Conservation (phyloP, 2,113 vertebrate genomes). For the Cyphomyrus discorhynchus region DNA sequence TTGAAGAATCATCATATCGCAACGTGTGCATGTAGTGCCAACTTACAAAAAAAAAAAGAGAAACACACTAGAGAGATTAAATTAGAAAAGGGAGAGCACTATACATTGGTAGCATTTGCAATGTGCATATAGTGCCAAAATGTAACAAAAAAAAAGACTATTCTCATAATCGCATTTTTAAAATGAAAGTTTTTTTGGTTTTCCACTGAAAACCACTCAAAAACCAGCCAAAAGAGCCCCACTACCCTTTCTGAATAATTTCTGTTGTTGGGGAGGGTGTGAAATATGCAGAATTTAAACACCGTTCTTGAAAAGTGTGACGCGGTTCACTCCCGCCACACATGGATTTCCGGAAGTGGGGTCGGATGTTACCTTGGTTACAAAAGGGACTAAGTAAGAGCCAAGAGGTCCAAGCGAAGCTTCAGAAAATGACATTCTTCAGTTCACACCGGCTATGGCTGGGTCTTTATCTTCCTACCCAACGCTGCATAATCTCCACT, state of each 20-base stretch:
- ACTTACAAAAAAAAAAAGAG: neutral
- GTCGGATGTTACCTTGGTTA: too few species aligned
- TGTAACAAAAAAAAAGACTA: neutral
- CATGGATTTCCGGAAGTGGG: too few species aligned
- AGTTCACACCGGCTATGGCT: neutral
- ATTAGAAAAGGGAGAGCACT: neutral
- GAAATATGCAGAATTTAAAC: neutral
- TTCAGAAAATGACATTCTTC: neutral
- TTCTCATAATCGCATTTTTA: neutral
- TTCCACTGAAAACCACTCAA: neutral
- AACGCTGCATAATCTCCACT: conserved; percentile 42
- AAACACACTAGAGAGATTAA: neutral
- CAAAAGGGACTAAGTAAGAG: neutral
- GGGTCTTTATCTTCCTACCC: conserved; percentile 7
- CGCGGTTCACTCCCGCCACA: too few species aligned
- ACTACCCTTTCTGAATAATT: neutral
- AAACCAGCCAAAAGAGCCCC: neutral
- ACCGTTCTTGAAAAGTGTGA: neutral
- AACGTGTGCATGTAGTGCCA: neutral
- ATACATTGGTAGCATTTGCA: neutral
- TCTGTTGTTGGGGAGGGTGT: neutral
- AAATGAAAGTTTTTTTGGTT: neutral
- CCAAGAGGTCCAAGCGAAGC: neutral
- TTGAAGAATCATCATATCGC: neutral
- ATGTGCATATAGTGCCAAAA: neutral